Percentiles rank a stretch among this genome's conserved stretches.
These are phyloP conservation scores for Toxotes lorentzi DNA, from an alignment of 2,797 vertebrate genomes.

Conservation along the genomic window DNA sequence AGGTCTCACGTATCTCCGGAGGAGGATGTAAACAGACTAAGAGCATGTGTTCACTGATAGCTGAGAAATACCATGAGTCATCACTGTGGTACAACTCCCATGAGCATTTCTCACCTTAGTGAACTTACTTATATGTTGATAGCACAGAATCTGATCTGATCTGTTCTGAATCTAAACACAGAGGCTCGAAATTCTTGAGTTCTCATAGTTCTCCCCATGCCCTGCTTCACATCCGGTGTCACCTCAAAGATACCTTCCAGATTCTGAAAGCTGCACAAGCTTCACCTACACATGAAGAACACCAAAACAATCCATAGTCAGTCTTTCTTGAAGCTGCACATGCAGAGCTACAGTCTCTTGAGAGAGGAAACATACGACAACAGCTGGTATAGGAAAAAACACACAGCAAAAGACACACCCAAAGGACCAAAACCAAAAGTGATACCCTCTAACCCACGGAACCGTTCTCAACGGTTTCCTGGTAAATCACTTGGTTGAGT, in stretches of 20 bases:
- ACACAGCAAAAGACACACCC: slow-evolving; percentile 16
- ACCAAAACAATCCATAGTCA: slow-evolving; percentile 84
- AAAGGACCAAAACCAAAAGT: slow-evolving; percentile 47
- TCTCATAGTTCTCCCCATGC: slow-evolving; percentile 35
- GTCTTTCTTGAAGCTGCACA: slow-evolving; percentile 41
- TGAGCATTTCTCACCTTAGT: slow-evolving; percentile 2
- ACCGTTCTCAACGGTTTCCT: slow-evolving; percentile 49
- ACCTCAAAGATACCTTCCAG: slow-evolving; percentile 37
- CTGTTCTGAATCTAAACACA: not conserved
- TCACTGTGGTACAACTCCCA: not conserved
- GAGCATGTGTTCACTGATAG: not conserved
- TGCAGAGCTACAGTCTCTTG: slow-evolving; percentile 2
- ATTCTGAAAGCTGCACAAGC: slow-evolving; percentile 86
- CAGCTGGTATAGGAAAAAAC: slow-evolving; percentile 38
- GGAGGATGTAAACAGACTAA: slow-evolving; percentile 18
- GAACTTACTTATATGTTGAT: slow-evolving; percentile 4
- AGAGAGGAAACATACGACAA: slow-evolving; percentile 31
- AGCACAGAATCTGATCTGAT: slow-evolving; percentile 25
- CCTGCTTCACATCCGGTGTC: slow-evolving; percentile 35
- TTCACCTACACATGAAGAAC: slow-evolving; percentile 86
- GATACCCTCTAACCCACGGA: slow-evolving; percentile 20
- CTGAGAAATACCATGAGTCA: slow-evolving; percentile 26
- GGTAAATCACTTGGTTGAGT: slow-evolving; percentile 39
- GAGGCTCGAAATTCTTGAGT: slow-evolving; percentile 7
- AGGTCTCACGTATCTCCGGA: not conserved